phyloP scores from a whole-genome alignment of 64 coral and sea anemone genomes.

The Cladopsammia gracilis region DNA sequence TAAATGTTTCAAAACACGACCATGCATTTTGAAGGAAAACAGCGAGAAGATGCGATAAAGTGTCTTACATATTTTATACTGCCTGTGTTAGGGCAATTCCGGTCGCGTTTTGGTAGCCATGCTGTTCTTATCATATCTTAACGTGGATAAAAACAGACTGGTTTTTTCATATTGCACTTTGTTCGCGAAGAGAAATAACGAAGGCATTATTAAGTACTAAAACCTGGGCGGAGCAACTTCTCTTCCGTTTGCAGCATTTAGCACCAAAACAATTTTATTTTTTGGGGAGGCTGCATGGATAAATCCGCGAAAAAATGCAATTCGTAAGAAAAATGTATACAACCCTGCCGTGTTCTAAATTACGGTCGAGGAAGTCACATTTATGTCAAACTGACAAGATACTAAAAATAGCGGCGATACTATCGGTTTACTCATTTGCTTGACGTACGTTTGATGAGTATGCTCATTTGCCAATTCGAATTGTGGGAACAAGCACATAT shows the following conservation, averaged over 20 bases:
- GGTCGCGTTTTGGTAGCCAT: neutral
- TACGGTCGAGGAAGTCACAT: slow-evolving; percentile 21
- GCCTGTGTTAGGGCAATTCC: neutral
- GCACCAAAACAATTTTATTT: neutral
- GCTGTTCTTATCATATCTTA: neutral
- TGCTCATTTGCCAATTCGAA: slow-evolving; percentile 12
- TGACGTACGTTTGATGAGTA: slow-evolving; percentile 6
- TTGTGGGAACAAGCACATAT: slow-evolving; percentile 12
- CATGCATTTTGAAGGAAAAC: neutral
- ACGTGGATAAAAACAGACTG: neutral
- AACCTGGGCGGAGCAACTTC: neutral
- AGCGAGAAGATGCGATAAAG: too few relatives aligned
- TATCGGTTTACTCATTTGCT: slow-evolving; percentile 32
- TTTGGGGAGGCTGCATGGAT: neutral
- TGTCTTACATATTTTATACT: neutral
- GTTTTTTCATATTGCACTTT: neutral
- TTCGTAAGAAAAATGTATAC: neutral
- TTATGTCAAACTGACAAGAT: slow-evolving; percentile 28
- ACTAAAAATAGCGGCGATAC: slow-evolving; percentile 32
- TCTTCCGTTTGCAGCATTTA: neutral
- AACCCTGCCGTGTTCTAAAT: slow-evolving; percentile 11
- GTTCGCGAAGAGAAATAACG: neutral
- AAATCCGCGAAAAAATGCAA: neutral
- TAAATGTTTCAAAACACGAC: too few relatives aligned
- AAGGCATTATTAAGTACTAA: neutral